phyloP scores from a whole-genome alignment of 2,797 vertebrate genomes.

The Ptychadena robeensis region DNA sequence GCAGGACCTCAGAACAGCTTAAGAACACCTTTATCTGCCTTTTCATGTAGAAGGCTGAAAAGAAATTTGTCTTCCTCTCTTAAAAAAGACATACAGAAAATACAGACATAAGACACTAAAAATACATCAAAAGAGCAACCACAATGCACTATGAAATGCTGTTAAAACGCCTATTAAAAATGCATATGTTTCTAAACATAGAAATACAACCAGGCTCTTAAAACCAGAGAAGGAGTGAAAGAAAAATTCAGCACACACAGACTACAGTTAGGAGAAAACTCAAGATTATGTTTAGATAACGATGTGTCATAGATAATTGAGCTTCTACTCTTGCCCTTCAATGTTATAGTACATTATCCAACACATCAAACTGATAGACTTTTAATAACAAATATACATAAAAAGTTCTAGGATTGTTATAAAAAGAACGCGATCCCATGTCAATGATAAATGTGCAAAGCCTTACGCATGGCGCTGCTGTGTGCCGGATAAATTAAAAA shows the following conservation, averaged over 20 bases:
- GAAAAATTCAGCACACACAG: background rate
- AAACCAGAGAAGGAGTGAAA: background rate
- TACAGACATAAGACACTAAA: too few species aligned
- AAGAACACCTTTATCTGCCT: too few species aligned
- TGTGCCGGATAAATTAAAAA: constrained; percentile 3
- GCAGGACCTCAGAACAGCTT: too few species aligned
- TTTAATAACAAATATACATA: background rate
- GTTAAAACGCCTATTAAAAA: too few species aligned
- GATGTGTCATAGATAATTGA: background rate
- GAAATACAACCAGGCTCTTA: background rate
- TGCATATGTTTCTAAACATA: too few species aligned
- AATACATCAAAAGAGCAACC: too few species aligned
- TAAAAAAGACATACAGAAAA: too few species aligned
- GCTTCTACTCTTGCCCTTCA: background rate
- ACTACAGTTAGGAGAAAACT: too few species aligned
- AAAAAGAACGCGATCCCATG: background rate
- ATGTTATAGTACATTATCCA: background rate
- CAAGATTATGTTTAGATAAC: too few species aligned
- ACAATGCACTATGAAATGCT: too few species aligned
- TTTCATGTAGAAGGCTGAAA: too few species aligned
- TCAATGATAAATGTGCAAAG: background rate
- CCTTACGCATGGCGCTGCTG: background rate
- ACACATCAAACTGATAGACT: background rate
- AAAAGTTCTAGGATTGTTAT: background rate
- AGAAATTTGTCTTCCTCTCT: too few species aligned